Evolutionary conservation across 92 coral and sea anemone species (phyloP).

Genomic region (Epizoanthus rinbou): DNA sequence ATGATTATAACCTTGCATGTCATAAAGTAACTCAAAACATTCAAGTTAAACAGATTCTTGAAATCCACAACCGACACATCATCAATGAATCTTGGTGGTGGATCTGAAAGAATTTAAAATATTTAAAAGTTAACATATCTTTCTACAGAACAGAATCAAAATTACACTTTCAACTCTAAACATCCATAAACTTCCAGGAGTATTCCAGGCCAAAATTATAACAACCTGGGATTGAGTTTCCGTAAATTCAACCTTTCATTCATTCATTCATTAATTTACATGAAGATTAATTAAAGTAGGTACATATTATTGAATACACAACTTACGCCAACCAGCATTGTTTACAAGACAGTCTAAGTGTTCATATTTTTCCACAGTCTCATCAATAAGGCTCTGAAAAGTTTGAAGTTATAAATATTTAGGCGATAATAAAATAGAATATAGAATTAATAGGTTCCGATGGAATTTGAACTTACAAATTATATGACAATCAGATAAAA

Average conservation of each 20-base stretch:
- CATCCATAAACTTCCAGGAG: too few species aligned
- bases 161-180: too few species aligned
- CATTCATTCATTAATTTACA: too few species aligned
- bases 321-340: slow-evolving; percentile 96
- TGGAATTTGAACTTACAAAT: background rate
- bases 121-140: background rate
- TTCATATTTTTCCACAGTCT: slow-evolving; percentile 85
- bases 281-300: background rate
- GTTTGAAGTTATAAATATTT: background rate
- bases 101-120: slow-evolving; percentile 59
- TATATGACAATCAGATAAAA: background rate
- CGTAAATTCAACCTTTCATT: too few species aligned
- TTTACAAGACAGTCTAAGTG: slow-evolving; percentile 77
- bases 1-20: slow-evolving; percentile 71
- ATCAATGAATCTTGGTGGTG: slow-evolving; percentile 65
- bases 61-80: slow-evolving; percentile 69
- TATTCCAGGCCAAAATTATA: too few species aligned
- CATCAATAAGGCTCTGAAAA: slow-evolving; percentile 74
- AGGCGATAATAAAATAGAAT: background rate
- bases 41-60: slow-evolving; percentile 62
- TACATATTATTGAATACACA: background rate
- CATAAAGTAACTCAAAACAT: slow-evolving; percentile 75
- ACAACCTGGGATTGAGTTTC: too few species aligned
- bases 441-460: background rate
- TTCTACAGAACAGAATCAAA: too few species aligned